Percentiles rank a stretch among this genome's conserved stretches.
Conservation (phyloP, 53 echinoderm and acorn worm species). For the Mesocentrotus franciscanus region DNA sequence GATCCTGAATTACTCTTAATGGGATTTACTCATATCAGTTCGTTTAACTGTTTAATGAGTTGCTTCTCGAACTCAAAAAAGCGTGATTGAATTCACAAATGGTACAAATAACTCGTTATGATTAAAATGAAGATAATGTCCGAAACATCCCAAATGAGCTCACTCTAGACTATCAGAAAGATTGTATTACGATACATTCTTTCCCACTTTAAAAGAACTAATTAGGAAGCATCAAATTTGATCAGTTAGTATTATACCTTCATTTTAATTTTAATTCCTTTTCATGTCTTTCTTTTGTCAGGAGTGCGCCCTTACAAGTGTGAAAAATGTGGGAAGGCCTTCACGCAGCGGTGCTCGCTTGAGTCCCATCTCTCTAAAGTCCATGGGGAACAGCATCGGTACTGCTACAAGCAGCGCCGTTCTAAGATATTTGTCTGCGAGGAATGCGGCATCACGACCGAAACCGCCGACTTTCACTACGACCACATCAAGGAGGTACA, state of each 20-base stretch:
- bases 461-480: constrained; percentile 81
- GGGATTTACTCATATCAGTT: no score
- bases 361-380: constrained; percentile 94
- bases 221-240: background rate
- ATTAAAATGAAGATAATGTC: no score
- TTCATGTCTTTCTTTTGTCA: background rate
- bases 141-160: no score
- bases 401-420: constrained; percentile 92
- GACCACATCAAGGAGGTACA: constrained; percentile 88
- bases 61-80: no score
- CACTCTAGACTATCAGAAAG: no score
- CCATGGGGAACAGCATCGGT: constrained; percentile 79
- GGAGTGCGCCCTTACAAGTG: constrained; percentile 97
- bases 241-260: background rate
- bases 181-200: no score
- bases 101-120: no score
- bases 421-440: constrained; percentile 97
- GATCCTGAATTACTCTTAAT: no score
- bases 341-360: constrained; percentile 95
- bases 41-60: no score
- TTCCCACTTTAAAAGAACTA: background rate
- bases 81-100: no score
- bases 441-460: constrained; percentile 87
- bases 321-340: constrained; percentile 85
- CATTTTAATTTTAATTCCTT: background rate